A percentile compares a stretch with the other conserved stretches of the same genome.
Evolutionary conservation across 2,113 vertebrate genomes (phyloP).

Genomic region (Eupsittula cactorum): DNA sequence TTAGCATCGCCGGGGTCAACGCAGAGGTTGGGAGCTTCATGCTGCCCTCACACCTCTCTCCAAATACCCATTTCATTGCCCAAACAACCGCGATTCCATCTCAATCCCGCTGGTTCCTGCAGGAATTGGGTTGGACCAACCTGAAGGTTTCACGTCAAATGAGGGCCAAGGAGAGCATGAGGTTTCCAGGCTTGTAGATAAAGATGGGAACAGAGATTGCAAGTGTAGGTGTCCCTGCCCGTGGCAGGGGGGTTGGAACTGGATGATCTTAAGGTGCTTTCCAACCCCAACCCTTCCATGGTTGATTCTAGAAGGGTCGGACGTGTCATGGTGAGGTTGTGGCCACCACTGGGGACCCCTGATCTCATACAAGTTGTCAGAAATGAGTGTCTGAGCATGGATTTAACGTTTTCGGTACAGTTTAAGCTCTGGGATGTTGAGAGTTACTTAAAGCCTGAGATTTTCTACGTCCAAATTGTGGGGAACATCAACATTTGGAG

Average conservation of each 20-base stretch:
- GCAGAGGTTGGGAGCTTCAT: background rate
- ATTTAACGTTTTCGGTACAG: background rate
- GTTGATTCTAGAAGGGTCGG: background rate
- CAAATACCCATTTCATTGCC: background rate
- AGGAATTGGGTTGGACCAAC: no score
- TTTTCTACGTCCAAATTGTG: fast-evolving
- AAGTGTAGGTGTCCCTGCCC: background rate
- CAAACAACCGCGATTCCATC: background rate
- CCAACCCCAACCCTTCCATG: background rate
- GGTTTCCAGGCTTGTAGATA: fast-evolving
- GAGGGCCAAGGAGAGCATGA: background rate
- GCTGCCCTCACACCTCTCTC: fast-evolving
- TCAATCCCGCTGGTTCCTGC: fast-evolving
- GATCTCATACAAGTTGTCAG: background rate
- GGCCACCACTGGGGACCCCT: background rate
- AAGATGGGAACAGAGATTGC: background rate
- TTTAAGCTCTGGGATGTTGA: no score
- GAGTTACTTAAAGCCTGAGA: fast-evolving
- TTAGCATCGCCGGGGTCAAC: fast-evolving
- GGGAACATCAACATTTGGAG: fast-evolving
- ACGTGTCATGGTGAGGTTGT: fast-evolving
- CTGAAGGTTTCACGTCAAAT: background rate
- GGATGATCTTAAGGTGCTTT: background rate
- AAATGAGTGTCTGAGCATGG: fast-evolving
- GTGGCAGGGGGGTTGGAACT: background rate